Evolutionary conservation across 2,888 invertebrate species (phyloP), one percentile per base, ranked within the genome.

Genomic region (Ichneumon xanthorius): DNA sequence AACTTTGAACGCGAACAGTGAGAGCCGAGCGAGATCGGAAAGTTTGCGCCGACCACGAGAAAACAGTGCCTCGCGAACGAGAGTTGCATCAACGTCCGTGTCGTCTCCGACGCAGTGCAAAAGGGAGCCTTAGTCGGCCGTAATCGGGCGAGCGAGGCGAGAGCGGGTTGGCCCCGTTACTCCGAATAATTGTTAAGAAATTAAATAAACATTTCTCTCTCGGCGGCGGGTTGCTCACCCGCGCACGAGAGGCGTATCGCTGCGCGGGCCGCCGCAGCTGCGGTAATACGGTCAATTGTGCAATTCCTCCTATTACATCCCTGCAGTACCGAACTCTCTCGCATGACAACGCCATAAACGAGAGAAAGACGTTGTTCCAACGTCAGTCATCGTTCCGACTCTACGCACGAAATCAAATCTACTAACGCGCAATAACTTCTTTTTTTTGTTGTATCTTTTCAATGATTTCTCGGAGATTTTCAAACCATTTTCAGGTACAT

Each of bases 131-230:
- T 63, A 61, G n/a, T 26, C 11, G 61, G n/a, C 50, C 19, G 14
- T 37, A 40, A 75, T 48, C 30, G 78, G 53, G 50, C 83, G 37
- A 55, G 70, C 65, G 67, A 26, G 40, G 55, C 73, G 58, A 30
- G 71, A 83, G 86, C 63, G 83, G 86, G 87, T 58, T 82, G 88
- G 79, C 81, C 86, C 87, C 75, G 86, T 87, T 86, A 88, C 89
- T 88, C 89, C 84, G 81, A 86, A 85, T 87, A 87, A 85, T 87
- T 83, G 81, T 87, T 85, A 68, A 79, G 80, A 85, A 86, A 87
- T 86, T 86, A 83, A 86, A 85, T 83, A 86, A 86, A 87, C 85
- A 86, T 83, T 84, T 80, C 71, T 63, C 67, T 63, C 14, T 22
- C 37, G 4, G 30, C 45, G 16, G 14, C 9, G 26, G 30, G 1